Evolutionary conservation across 2,113 vertebrate genomes (phyloP), one percentile per base, ranked within the genome.

Genomic region (Nansenia antarctica): DNA sequence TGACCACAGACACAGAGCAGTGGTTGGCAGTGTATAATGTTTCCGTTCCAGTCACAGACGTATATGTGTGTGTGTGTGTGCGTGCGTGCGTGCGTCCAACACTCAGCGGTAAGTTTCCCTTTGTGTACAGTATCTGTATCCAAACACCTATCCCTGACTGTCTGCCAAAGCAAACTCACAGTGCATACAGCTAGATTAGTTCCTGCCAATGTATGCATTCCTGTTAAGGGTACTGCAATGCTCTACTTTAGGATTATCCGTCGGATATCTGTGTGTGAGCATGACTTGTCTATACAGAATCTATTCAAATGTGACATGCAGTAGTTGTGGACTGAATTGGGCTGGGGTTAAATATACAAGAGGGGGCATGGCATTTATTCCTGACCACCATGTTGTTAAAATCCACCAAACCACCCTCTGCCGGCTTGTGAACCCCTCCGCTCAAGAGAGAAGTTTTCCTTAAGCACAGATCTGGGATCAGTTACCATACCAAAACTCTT

Each of bases 61-160:
- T 58, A 65, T 67, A 42, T 67, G 24, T 45, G 20, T 70, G 49
- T 62, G 60, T 24, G 9, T 55, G 55, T 47, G 27, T 45, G 20
- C 45, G 11, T 45, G 20, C 68, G 49, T 62, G 60, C n/a, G 9
- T 55, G 55, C 39, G 27, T 45, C 18, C 45, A 9, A 22, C 29
- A 65, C 6, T 34, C 53, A 29, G 49, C 15, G 35, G 31, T 8
- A 31, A 67, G 24, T 6, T 42, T 27, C n/a, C 54, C 1, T 63
- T 71, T 69, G 34, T 60, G 70, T 72, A 57, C 22, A 72, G 37
- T 47, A 74, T 71, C 66, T 55, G 53, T 5, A 1, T 12, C 8
- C 12, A 9, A 55, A 55, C 53, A 54, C 22, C 14, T 26, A 24
- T 15, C 5, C 53, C 24, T 3, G 26, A 29, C 53, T 29, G 26